Base-by-base conservation (phyloP, 2,113 vertebrate genomes). In the Passer montanus region DNA sequence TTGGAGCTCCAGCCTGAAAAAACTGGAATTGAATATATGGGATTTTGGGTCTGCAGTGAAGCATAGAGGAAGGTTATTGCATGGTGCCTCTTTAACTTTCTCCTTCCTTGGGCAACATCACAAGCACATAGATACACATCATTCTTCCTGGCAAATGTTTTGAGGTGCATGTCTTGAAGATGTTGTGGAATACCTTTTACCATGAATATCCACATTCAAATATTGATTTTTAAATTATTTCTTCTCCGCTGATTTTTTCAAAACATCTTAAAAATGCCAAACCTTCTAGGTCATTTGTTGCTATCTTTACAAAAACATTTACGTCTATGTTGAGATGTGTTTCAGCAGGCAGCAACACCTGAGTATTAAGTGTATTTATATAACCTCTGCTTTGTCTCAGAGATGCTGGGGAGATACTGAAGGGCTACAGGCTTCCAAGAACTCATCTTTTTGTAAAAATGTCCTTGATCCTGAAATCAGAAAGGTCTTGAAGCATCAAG, bases 251-350 rank as follows among this genome's bases (percentile, higher is more conserved):
- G 24, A 75, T 59, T 64, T 90, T 88, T 56, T 2, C 15, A 82
- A 82, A 39, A 21, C 15, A 35, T 8, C 12, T 79, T 41, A 33
- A 74, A 84, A 74, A 12, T 1, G 7, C 11, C 13, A 69, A 10
- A 41, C 2, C 10, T 52, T 76, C 41, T 44, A 12, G 7, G 15
- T 56, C 2, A 47, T 35, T 88, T 43, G 59, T 75, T 62, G 10
- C 9, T 69, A 8, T 27, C 35, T 35, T 85, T 68, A 39, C 14
- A 52, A 67, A 94, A 72, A 11, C 1, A 5, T 72, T 75, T 79
- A 23, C 0, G 0, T 49, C 6, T 47, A 0, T 10, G 33, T 43
- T 39, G 47, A 76, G 7, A 19, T 67, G 6, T 37, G 14, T 60
- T 95, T 80, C 58, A 75, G 30, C 27, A 76, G 75, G 9, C 11